These are phyloP conservation scores for Meles meles DNA, from an alignment of 2,113 vertebrate genomes.

Conservation along the genomic window DNA sequence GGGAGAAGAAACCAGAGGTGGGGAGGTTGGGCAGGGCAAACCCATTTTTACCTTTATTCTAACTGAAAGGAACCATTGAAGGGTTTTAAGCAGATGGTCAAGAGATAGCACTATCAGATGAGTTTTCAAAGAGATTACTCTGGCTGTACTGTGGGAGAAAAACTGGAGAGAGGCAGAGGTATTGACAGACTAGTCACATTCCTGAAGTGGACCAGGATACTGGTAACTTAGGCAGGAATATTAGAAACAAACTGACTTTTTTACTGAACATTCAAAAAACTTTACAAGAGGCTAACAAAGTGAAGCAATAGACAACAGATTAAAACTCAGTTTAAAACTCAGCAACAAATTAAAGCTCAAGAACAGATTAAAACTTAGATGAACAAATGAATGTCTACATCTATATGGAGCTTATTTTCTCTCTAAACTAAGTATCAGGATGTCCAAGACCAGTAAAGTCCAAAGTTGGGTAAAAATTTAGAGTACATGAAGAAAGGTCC, in stretches of 20 bases:
- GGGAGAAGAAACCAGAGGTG: background rate
- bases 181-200: background rate
- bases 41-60: background rate
- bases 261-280: background rate
- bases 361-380: background rate
- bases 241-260: background rate
- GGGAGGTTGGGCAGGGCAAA: background rate
- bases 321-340: slow-evolving; percentile 16
- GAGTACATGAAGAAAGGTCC: background rate
- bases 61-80: background rate
- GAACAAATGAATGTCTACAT: background rate
- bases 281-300: background rate
- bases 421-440: background rate
- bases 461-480: background rate
- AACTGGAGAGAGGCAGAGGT: background rate
- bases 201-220: background rate
- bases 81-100: background rate
- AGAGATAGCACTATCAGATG: background rate
- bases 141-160: background rate
- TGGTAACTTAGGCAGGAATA: background rate
- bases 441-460: background rate
- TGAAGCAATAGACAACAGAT: background rate
- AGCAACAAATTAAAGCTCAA: background rate
- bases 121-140: background rate
- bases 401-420: background rate